Base-by-base conservation (phyloP, 2,113 vertebrate genomes). In the Gasterosteus nipponicus region DNA sequence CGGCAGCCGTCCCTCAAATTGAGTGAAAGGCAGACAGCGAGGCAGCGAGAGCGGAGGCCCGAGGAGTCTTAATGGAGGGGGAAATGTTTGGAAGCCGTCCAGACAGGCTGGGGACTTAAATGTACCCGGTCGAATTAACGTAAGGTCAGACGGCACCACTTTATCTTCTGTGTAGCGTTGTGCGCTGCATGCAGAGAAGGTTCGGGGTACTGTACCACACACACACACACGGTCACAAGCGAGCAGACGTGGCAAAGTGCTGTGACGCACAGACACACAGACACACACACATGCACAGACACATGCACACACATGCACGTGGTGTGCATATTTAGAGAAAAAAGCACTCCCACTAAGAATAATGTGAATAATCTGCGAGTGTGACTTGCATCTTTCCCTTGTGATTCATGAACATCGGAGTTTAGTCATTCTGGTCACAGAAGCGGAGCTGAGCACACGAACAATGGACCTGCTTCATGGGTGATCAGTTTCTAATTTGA, bases 71-170 rank as follows among this genome's bases (percentile, higher is more conserved):
- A 90, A 92, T 90, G 82, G 58, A 78, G 56, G 70, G 85, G 77
- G 72, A 84, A 77, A 86, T 78, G 78, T 89, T 88, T 91, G 90
- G 89, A 91, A 86, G 70, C 57, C 72, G 6, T 85, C 90, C 89
- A 91, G 84, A 75, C 67, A 19, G 33, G 66, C 81, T 26, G 41
- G 70, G 63, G 74, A 63, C 79, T 83, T 82, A 54, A 69, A 86
- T 83, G 83, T 69, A 78, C 85, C 82, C 19, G 18, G 67, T 60
- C 73, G 75, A 84, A 88, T 89, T 85, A 89, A 83, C 22, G 41
- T 77, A 61, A 77, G 81, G 67, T 86, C 66, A 75, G 83, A 90
- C 83, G 65, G 77, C 75, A 12, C 46, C 72, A 46, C 70, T 86
- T 80, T 61, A 65, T 83, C 75, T 89, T 85, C 10, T 44, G 54